phyloP scores from a whole-genome alignment of 2,888 invertebrate species.

The Alcis repandata region DNA sequence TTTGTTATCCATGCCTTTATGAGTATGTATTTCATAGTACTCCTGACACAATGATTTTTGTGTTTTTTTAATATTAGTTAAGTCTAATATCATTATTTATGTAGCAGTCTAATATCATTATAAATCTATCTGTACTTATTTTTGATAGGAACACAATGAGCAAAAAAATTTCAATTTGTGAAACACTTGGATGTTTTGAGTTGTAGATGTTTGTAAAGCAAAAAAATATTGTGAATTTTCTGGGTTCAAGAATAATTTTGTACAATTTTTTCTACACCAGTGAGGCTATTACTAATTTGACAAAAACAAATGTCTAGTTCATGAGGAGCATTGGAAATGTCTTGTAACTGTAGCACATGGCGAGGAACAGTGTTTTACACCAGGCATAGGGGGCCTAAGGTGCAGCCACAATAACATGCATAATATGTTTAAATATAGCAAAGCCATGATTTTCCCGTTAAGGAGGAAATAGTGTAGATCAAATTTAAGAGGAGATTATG shows the following conservation, averaged over 20 bases:
- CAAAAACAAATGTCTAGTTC: not conserved
- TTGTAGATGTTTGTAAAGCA: not conserved
- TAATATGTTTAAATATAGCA: not conserved
- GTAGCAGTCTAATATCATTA: too few species aligned
- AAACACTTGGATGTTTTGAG: too few species aligned
- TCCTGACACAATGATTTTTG: too few species aligned
- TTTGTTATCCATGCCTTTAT: too few species aligned
- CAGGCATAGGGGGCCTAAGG: constrained; percentile 6
- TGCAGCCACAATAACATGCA: constrained; percentile 12
- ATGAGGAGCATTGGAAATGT: constrained; percentile 18
- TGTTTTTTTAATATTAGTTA: too few species aligned
- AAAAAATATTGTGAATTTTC: constrained; percentile 5
- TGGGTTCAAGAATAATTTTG: not conserved
- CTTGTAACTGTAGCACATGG: constrained; percentile 9
- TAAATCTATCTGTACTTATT: too few species aligned
- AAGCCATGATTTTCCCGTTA: not conserved
- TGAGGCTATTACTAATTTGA: too few species aligned
- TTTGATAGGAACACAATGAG: too few species aligned
- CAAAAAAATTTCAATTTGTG: too few species aligned
- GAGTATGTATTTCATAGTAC: too few species aligned
- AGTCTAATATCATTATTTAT: too few species aligned
- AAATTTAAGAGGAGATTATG: constrained; percentile 8
- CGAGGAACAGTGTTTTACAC: constrained; percentile 14
- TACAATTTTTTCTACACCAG: not conserved
- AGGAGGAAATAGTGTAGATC: not conserved